These are phyloP conservation scores for Otolemur garnettii DNA, from an alignment of 2,113 vertebrate genomes.

Conservation along the genomic window DNA sequence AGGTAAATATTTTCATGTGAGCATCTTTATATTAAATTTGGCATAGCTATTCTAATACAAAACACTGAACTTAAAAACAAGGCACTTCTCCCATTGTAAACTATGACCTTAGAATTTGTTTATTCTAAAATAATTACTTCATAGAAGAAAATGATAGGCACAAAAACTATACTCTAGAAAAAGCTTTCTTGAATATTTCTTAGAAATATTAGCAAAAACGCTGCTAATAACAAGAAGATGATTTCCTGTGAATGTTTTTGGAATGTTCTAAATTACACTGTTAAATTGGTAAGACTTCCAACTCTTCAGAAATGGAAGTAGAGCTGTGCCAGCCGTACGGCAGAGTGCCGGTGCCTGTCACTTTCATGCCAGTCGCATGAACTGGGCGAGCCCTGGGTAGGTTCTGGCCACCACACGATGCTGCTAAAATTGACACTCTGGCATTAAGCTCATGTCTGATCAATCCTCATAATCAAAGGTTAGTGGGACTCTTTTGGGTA, in stretches of 20 bases:
- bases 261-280: background rate
- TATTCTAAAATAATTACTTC: conserved; percentile 1
- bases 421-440: too few species aligned
- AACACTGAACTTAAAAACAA: conserved; percentile 29
- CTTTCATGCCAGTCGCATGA: rapidly evolving
- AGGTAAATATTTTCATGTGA: conserved; percentile 64
- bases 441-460: background rate
- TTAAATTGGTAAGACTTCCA: background rate
- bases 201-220: background rate
- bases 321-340: rapidly evolving
- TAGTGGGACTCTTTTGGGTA: background rate
- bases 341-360: background rate
- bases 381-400: background rate
- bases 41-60: conserved; percentile 43
- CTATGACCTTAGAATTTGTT: background rate
- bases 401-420: background rate
- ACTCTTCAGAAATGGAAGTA: background rate
- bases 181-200: conserved; percentile 5
- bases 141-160: background rate
- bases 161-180: background rate
- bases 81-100: background rate
- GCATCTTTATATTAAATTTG: conserved; percentile 52
- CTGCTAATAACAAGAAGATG: background rate
- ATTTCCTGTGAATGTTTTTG: background rate
- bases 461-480: background rate